These are phyloP conservation scores for Prochilodus magdalenae DNA, from an alignment of 2,113 vertebrate species.

Conservation along the genomic window DNA sequence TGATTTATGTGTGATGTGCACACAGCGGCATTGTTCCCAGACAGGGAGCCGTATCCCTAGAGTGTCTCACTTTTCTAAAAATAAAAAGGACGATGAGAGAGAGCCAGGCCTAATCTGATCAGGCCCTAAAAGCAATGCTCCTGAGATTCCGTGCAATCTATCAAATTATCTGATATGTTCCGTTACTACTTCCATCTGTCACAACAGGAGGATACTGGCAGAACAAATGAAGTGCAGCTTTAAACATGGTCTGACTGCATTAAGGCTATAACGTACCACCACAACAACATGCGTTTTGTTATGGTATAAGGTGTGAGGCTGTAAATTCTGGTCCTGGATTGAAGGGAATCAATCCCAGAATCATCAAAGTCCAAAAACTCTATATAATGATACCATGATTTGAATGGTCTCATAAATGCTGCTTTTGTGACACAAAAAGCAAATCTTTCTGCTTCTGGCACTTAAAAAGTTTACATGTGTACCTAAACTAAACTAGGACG, in stretches of 20 bases:
- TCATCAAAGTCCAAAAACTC: background rate
- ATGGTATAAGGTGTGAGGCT: background rate
- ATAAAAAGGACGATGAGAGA: constrained; percentile 70
- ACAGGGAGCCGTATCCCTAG: constrained; percentile 36
- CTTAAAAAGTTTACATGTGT: background rate
- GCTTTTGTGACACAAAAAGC: background rate
- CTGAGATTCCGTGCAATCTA: constrained; percentile 63
- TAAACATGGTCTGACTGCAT: background rate
- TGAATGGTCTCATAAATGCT: background rate
- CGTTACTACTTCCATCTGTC: constrained; percentile 36
- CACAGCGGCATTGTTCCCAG: background rate
- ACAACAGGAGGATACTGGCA: constrained; percentile 19
- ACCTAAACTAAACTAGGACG: background rate
- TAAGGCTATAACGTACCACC: background rate
- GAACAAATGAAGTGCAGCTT: background rate
- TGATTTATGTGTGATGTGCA: constrained; percentile 4
- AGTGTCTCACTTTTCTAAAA: constrained; percentile 72
- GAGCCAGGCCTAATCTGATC: constrained; percentile 72
- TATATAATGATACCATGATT: background rate
- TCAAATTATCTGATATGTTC: constrained; percentile 68
- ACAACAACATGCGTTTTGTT: background rate
- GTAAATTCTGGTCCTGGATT: no score
- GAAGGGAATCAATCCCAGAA: background rate
- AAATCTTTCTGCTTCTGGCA: background rate
- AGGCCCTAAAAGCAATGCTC: constrained; percentile 69